phyloP scores from a whole-genome alignment of 2,888 invertebrate genomes.

The Yponomeuta malinellus region DNA sequence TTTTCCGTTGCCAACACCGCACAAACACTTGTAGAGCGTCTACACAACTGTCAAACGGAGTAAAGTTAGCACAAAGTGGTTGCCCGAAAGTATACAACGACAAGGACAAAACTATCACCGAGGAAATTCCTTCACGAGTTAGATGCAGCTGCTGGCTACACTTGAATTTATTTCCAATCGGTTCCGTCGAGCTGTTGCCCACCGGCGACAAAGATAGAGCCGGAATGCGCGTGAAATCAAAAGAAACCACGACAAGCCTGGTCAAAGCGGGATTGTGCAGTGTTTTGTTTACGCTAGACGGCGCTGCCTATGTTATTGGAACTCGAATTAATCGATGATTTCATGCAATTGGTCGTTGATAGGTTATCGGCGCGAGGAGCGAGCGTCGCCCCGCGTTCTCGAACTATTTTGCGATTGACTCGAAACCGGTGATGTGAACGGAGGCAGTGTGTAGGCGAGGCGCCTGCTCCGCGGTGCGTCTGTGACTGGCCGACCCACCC shows the following conservation, averaged over 20 bases:
- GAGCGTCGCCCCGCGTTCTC: constrained; percentile 26
- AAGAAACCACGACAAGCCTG: constrained; percentile 16
- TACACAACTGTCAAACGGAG: constrained; percentile 43
- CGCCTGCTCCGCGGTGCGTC: constrained; percentile 41
- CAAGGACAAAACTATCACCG: constrained; percentile 7
- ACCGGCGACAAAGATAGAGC: constrained; percentile 17
- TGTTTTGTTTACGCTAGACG: constrained; percentile 19
- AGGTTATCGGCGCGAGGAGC: constrained; percentile 49
- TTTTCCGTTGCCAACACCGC: constrained; percentile 28
- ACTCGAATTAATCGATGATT: constrained; percentile 70
- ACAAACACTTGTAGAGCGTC: constrained; percentile 60
- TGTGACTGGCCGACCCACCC: constrained; percentile 38
- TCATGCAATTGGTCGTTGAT: constrained; percentile 67
- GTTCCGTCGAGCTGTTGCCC: not conserved
- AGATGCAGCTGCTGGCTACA: constrained; percentile 9
- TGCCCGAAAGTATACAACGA: not conserved
- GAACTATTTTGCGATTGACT: constrained; percentile 1
- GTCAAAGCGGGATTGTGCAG: constrained; percentile 12
- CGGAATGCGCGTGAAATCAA: constrained; percentile 19
- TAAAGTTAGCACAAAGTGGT: constrained; percentile 5
- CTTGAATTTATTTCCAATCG: constrained; percentile 13
- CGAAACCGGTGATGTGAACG: constrained; percentile 32
- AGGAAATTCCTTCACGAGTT: constrained; percentile 1
- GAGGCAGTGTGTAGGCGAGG: constrained; percentile 32
- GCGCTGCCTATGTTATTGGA: constrained; percentile 22